Evolutionary conservation across 2,888 invertebrate genomes (phyloP).

Genomic region (Abscondita cerata): DNA sequence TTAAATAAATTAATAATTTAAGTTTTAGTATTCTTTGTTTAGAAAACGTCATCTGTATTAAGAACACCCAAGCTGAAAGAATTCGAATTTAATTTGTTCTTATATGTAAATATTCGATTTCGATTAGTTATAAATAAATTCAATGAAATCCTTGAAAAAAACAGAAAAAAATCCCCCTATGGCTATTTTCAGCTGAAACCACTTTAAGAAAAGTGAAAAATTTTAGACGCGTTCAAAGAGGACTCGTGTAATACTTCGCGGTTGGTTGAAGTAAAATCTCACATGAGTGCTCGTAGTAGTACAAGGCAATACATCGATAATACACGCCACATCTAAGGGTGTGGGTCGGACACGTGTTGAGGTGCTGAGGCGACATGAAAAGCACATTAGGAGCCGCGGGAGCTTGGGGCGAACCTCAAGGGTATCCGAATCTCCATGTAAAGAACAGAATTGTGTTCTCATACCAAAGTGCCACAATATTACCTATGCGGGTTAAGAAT

Average conservation of each 20-base stretch:
- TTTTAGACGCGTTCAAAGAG: conserved; percentile 38
- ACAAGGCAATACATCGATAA: conserved; percentile 58
- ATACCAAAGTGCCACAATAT: conserved; percentile 39
- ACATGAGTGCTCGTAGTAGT: conserved; percentile 52
- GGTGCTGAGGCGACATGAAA: conserved; percentile 59
- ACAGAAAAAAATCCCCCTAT: not conserved
- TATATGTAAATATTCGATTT: not conserved
- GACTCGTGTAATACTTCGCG: conserved; percentile 53
- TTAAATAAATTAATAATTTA: conserved; percentile 34
- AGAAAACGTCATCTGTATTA: conserved; percentile 18
- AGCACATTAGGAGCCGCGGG: conserved; percentile 58
- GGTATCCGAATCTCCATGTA: conserved; percentile 53
- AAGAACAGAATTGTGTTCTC: conserved; percentile 52
- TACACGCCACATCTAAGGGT: conserved; percentile 51
- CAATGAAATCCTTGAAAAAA: not conserved
- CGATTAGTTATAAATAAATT: not conserved
- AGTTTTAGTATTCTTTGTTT: conserved; percentile 18
- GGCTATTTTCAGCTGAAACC: conserved; percentile 7
- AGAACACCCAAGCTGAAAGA: conserved; percentile 18
- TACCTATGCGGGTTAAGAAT: conserved; percentile 30
- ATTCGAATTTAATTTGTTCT: not conserved
- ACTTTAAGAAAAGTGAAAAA: conserved; percentile 29
- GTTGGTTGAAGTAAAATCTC: conserved; percentile 54
- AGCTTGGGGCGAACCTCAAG: conserved; percentile 49
- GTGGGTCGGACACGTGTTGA: conserved; percentile 59